Evolutionary conservation across 2,888 invertebrate genomes (phyloP).

Genomic region (Gymnosoma rotundatum): DNA sequence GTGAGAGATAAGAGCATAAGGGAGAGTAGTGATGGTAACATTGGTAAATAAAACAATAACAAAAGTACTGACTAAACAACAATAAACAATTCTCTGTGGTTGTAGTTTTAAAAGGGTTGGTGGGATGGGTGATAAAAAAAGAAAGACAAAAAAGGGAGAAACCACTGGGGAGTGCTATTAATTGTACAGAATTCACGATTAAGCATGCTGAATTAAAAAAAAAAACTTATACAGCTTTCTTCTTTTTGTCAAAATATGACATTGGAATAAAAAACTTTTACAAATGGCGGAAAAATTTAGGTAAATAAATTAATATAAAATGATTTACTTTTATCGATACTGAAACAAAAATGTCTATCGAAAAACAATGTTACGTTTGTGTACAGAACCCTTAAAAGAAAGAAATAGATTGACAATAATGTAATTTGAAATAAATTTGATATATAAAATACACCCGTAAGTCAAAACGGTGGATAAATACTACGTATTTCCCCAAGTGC

Average conservation of each 20-base stretch:
- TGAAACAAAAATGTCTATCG: no score
- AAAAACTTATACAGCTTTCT: background rate
- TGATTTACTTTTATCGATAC: no score
- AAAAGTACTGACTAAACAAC: slow-evolving; percentile 22
- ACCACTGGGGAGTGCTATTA: slow-evolving; percentile 40
- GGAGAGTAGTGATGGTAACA: background rate
- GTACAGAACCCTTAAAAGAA: no score
- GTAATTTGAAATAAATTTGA: no score
- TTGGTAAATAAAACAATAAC: slow-evolving; percentile 11
- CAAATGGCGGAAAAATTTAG: background rate
- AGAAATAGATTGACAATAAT: no score
- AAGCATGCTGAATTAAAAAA: slow-evolving; percentile 55
- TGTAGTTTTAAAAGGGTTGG: background rate
- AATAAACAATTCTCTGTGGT: slow-evolving; percentile 13
- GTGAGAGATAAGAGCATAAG: background rate
- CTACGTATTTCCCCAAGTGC: no score
- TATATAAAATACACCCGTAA: no score
- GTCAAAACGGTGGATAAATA: no score
- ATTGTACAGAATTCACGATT: slow-evolving; percentile 31
- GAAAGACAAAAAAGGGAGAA: background rate
- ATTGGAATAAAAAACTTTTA: no score
- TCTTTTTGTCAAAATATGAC: background rate
- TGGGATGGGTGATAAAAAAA: background rate
- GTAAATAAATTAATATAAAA: background rate
- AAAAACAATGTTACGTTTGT: no score